Evolutionary conservation across 37 sponge, comb jelly and placozoan genomes (phyloP).

Genomic region (Agelas oroides): DNA sequence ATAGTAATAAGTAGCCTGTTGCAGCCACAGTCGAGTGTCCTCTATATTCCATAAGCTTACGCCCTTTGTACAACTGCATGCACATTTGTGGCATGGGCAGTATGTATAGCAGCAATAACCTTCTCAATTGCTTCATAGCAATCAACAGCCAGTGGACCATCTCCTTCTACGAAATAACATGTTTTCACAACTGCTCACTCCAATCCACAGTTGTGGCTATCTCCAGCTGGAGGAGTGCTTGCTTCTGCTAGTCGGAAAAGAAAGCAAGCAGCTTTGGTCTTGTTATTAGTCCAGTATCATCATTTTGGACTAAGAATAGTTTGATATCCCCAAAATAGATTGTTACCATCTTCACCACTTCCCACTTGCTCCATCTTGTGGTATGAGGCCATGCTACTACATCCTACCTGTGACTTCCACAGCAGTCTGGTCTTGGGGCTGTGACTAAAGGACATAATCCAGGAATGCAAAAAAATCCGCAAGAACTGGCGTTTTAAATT

Average conservation of each 20-base stretch:
- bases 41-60: no score
- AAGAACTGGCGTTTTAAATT: constrained; percentile 36
- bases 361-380: constrained; percentile 46
- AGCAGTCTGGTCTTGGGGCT: constrained; percentile 44
- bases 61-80: no score
- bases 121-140: constrained; percentile 17
- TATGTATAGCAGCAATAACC: no score
- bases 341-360: constrained; percentile 15
- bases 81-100: no score
- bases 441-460: constrained; percentile 31
- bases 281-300: constrained; percentile 9
- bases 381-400: constrained; percentile 22
- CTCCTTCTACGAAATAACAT: constrained; percentile 55
- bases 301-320: constrained; percentile 21
- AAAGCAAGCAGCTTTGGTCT: constrained; percentile 31
- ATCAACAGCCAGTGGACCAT: constrained; percentile 40
- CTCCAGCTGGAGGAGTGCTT: constrained; percentile 20
- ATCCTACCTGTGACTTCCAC: constrained; percentile 17
- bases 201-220: constrained; percentile 54
- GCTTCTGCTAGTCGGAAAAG: not conserved
- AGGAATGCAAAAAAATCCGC: constrained; percentile 12
- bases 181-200: constrained; percentile 71
- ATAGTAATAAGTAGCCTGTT: no score
- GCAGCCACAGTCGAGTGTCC: no score
- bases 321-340: constrained; percentile 32